Percentiles rank a stretch among this genome's conserved stretches.
Conservation (phyloP, 2,797 vertebrate species). For the Lacerta bilineata region DNA sequence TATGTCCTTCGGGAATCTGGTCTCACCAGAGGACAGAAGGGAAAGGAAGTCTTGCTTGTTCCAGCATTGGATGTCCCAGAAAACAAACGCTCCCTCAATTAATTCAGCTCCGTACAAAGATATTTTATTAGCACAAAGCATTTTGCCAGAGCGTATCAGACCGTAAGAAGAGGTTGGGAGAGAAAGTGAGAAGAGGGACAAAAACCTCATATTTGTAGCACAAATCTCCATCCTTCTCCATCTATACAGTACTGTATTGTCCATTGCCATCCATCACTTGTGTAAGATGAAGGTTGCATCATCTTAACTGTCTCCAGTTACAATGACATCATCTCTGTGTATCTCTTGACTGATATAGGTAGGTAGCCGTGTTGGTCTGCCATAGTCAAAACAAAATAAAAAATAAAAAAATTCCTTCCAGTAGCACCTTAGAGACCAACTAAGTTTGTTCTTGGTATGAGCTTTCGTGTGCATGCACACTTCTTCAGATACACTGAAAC, state of each 20-base stretch:
- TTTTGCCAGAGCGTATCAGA: neutral
- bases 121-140: neutral
- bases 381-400: too few species aligned
- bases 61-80: neutral
- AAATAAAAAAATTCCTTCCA: too few species aligned
- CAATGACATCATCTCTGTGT: neutral
- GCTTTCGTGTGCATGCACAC: too few species aligned
- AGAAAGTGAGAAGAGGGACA: neutral
- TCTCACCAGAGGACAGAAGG: neutral
- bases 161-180: too few species aligned
- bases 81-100: neutral
- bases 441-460: too few species aligned
- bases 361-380: too few species aligned
- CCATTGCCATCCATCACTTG: too few species aligned
- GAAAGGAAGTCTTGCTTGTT: neutral
- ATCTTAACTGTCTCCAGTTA: neutral
- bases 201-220: neutral
- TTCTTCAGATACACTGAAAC: too few species aligned
- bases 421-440: too few species aligned
- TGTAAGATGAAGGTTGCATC: neutral
- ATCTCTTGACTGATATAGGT: neutral
- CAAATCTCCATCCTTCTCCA: neutral
- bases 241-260: neutral
- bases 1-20: neutral
- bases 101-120: neutral